phyloP scores from a whole-genome alignment of 1,140 invertebrate genomes.

The Drosophila murphyi region DNA sequence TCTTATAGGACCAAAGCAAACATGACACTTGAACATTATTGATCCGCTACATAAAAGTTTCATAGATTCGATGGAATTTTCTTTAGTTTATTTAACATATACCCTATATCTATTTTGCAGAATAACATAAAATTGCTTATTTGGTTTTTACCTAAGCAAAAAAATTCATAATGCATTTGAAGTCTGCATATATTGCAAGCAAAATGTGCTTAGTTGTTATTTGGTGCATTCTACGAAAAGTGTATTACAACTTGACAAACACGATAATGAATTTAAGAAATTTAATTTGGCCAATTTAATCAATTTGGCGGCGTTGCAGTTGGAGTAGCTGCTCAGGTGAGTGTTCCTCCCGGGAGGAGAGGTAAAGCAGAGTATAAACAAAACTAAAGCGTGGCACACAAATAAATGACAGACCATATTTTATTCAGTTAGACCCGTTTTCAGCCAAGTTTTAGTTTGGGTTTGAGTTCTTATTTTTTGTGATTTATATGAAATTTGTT shows the following conservation, averaged over 20 bases:
- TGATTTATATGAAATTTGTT: slow-evolving; percentile 74
- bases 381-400: slow-evolving; percentile 41
- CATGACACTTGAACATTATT: no score
- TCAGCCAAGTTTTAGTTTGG: slow-evolving; percentile 16
- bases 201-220: background rate
- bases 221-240: background rate
- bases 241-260: background rate
- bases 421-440: slow-evolving; percentile 29
- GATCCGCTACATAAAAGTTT: no score
- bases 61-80: no score
- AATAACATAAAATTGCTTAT: background rate
- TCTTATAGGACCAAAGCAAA: no score
- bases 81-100: background rate
- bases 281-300: slow-evolving; percentile 48
- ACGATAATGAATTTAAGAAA: background rate
- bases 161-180: slow-evolving; percentile 15
- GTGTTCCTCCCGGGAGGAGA: background rate
- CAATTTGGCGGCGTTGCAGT: slow-evolving; percentile 27
- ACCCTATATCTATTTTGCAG: background rate
- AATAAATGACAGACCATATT: slow-evolving; percentile 55
- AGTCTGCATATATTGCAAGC: background rate
- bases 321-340: slow-evolving; percentile 19
- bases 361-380: slow-evolving; percentile 59
- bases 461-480: slow-evolving; percentile 56
- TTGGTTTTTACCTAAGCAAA: background rate